Conservation (phyloP, 2,113 vertebrate species). For the Pavo muticus region DNA sequence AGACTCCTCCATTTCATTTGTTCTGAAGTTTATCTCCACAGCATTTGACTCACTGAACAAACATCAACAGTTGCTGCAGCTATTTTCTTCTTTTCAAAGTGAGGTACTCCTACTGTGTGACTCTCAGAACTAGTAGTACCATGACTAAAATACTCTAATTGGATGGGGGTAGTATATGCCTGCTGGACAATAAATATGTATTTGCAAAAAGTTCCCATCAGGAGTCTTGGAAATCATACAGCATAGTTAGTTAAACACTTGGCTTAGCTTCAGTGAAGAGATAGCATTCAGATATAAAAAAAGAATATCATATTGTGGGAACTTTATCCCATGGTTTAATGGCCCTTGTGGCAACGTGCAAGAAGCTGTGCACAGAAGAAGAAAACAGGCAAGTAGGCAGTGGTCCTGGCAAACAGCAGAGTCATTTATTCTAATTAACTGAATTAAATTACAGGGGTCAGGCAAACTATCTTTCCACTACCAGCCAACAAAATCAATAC, state of each 20-base stretch:
- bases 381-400: not conserved
- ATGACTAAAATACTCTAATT: not conserved
- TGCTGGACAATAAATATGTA: not conserved
- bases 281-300: not conserved
- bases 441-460: constrained; percentile 37
- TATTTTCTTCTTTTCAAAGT: not conserved
- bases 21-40: not conserved
- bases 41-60: not conserved
- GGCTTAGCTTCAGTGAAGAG: not conserved
- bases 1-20: not conserved
- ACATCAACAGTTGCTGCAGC: not conserved
- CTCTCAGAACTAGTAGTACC: not conserved
- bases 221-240: not conserved
- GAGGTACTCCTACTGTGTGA: not conserved
- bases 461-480: constrained; percentile 10
- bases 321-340: not conserved
- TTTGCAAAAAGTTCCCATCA: not conserved
- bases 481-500: constrained; percentile 52
- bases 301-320: not conserved
- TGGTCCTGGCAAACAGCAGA: not conserved
- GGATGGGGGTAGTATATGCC: not conserved
- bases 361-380: not conserved
- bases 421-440: constrained; percentile 22
- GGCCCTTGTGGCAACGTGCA: not conserved
- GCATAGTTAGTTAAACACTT: not conserved